A percentile compares a stretch with the other conserved stretches of the same genome.
phyloP scores from a whole-genome alignment of 2,113 vertebrate species.

The Pelodiscus sinensis region DNA sequence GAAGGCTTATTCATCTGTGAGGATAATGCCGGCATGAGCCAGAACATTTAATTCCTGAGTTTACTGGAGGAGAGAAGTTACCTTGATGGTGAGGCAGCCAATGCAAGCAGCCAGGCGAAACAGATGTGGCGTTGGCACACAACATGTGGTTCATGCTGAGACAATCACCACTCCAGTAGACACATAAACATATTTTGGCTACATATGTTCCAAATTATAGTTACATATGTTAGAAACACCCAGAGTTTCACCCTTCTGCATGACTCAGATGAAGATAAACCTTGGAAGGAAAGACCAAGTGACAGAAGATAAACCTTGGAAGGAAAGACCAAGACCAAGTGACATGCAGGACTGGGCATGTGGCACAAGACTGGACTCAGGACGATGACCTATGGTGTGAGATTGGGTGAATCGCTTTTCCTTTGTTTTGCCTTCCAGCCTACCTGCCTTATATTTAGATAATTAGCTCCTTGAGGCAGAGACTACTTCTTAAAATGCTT shows the following conservation, averaged over 20 bases:
- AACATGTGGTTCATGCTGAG: constrained; percentile 71
- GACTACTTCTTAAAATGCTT: background rate
- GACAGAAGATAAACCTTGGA: constrained; percentile 49
- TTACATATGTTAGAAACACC: constrained; percentile 72
- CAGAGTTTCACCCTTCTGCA: constrained; percentile 67
- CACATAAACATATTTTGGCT: constrained; percentile 74
- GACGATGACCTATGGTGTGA: background rate
- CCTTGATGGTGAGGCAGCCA: constrained; percentile 21
- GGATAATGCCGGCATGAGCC: constrained; percentile 24
- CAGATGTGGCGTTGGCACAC: constrained; percentile 63
- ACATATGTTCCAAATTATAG: constrained; percentile 72
- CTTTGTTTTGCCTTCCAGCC: background rate
- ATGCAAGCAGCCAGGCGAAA: constrained; percentile 46
- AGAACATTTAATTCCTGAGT: background rate
- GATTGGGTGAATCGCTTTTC: background rate
- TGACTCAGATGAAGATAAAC: constrained; percentile 45
- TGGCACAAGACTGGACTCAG: background rate
- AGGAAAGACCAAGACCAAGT: constrained; percentile 34
- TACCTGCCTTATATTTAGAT: background rate
- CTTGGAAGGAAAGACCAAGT: constrained; percentile 36
- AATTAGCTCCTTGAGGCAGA: constrained; percentile 4
- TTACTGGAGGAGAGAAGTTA: background rate
- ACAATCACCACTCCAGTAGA: constrained; percentile 68
- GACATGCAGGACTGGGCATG: background rate
- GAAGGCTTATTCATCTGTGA: background rate